Percentiles rank a stretch among this genome's conserved stretches.
Conservation (phyloP, 1,140 invertebrate genomes). For the Drosophila novamexicana region DNA sequence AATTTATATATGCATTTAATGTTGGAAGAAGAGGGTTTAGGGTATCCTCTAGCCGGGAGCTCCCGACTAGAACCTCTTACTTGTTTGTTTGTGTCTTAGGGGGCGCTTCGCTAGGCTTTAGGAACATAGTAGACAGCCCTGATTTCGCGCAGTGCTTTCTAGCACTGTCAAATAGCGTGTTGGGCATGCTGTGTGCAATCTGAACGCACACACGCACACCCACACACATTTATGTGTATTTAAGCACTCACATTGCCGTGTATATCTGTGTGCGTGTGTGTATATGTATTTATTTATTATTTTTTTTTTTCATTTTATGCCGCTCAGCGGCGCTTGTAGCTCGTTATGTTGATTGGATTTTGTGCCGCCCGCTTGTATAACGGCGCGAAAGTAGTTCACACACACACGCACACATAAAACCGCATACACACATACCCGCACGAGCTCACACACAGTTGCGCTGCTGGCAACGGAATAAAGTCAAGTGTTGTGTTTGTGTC, state of each 20-base stretch:
- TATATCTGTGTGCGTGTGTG: conserved; percentile 31
- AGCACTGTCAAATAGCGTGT: conserved; percentile 33
- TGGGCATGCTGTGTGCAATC: conserved; percentile 47
- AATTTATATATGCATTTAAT: no score
- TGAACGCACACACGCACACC: conserved; percentile 33
- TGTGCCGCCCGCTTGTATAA: conserved; percentile 70
- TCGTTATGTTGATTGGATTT: conserved; percentile 84
- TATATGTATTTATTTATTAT: conserved; percentile 30
- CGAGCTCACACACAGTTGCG: conserved; percentile 66
- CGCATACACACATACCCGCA: conserved; percentile 28
- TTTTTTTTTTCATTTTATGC: conserved; percentile 78
- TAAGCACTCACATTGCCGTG: conserved; percentile 20
- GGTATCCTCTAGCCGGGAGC: no score
- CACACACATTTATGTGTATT: conserved; percentile 2
- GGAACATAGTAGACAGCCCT: conserved; percentile 24
- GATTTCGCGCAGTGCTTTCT: conserved; percentile 28
- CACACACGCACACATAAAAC: conserved; percentile 24
- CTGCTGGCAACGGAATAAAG: conserved; percentile 70
- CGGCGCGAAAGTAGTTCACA: conserved; percentile 74
- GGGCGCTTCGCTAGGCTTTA: conserved; percentile 35
- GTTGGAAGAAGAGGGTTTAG: no score
- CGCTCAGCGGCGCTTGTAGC: conserved; percentile 79
- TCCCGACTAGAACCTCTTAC: no score
- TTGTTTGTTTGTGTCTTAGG: background rate
- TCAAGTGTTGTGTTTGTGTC: conserved; percentile 64